phyloP scores from a whole-genome alignment of 1,140 invertebrate species.

The Nymphalis io region DNA sequence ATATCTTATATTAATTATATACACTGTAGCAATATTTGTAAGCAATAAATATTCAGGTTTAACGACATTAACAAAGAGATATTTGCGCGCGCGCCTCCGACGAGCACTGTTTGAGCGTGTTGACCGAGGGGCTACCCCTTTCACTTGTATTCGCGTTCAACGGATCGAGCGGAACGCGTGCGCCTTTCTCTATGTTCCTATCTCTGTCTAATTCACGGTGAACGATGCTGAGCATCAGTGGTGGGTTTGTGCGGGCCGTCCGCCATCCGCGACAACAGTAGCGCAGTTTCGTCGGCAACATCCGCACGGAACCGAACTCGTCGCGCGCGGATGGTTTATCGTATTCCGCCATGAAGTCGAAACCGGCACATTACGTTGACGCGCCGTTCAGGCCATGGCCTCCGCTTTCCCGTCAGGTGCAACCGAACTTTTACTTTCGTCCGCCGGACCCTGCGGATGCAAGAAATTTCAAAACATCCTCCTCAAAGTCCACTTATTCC shows the following conservation, averaged over 20 bases:
- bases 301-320: slow-evolving; percentile 66
- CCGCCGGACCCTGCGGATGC: slow-evolving; percentile 79
- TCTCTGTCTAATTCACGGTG: slow-evolving; percentile 66
- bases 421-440: slow-evolving; percentile 83
- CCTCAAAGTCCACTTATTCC: slow-evolving; percentile 80
- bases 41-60: slow-evolving; percentile 32
- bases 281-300: slow-evolving; percentile 66
- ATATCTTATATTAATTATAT: slow-evolving; percentile 18
- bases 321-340: slow-evolving; percentile 69
- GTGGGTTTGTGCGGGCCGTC: slow-evolving; percentile 59
- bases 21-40: slow-evolving; percentile 24
- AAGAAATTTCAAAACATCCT: slow-evolving; percentile 75
- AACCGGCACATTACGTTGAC: slow-evolving; percentile 77
- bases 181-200: slow-evolving; percentile 72
- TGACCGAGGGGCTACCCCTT: slow-evolving; percentile 71
- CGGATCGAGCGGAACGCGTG: slow-evolving; percentile 68
- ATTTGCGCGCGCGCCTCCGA: slow-evolving; percentile 45
- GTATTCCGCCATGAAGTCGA: slow-evolving; percentile 76
- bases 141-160: slow-evolving; percentile 73
- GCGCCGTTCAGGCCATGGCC: slow-evolving; percentile 82
- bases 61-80: slow-evolving; percentile 45
- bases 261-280: slow-evolving; percentile 64
- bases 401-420: slow-evolving; percentile 81
- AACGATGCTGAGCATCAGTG: slow-evolving; percentile 52
- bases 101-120: slow-evolving; percentile 46